phyloP scores from a whole-genome alignment of 2,113 vertebrate genomes.

The Ceratotherium simum region DNA sequence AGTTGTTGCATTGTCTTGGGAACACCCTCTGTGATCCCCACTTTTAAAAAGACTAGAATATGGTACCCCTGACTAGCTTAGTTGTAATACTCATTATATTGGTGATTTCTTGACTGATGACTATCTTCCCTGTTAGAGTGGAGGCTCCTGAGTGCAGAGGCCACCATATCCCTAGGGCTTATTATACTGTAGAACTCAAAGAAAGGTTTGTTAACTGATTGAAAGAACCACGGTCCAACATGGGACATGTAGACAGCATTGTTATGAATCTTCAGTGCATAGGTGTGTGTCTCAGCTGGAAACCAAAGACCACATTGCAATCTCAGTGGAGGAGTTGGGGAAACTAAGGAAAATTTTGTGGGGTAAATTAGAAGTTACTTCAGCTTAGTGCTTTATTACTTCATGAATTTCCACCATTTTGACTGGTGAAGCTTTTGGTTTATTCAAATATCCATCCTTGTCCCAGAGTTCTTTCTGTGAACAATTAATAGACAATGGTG shows the following conservation, averaged over 20 bases:
- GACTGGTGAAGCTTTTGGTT: neutral
- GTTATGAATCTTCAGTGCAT: neutral
- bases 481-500: neutral
- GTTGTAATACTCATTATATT: neutral
- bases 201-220: neutral
- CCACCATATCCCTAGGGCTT: neutral
- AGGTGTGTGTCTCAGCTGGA: neutral
- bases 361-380: neutral
- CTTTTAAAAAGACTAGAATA: neutral
- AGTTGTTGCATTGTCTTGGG: neutral
- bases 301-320: neutral
- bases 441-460: neutral
- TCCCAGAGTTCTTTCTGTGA: neutral
- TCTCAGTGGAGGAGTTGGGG: neutral
- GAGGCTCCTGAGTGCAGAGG: neutral
- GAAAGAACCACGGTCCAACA: neutral
- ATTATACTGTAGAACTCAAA: neutral
- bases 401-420: neutral
- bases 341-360: neutral
- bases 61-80: neutral
- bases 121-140: neutral
- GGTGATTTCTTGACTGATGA: neutral
- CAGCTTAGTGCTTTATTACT: neutral
- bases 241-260: neutral
- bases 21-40: neutral